phyloP scores from a whole-genome alignment of 2,888 invertebrate species.

The Chloroclysta siterata region DNA sequence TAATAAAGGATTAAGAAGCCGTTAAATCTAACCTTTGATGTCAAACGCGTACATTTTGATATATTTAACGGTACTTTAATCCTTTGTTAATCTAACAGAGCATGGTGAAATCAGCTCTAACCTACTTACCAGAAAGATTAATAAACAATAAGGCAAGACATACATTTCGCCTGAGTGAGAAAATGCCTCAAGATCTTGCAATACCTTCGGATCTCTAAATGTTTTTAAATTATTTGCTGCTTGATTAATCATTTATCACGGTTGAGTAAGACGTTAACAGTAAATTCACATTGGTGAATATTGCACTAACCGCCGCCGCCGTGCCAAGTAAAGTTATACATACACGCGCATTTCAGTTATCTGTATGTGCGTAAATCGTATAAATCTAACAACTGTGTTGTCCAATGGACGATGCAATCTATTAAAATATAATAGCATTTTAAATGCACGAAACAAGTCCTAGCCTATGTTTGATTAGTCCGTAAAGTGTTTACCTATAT shows the following conservation, averaged over 20 bases:
- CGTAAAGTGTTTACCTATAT: too few species aligned
- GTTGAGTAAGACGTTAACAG: not conserved
- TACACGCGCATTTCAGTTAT: not conserved
- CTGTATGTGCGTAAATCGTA: not conserved
- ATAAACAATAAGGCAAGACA: not conserved
- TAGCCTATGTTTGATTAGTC: too few species aligned
- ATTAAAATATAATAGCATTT: too few species aligned
- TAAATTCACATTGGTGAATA: not conserved
- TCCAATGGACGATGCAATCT: too few species aligned
- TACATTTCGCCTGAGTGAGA: not conserved
- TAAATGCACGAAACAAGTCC: too few species aligned
- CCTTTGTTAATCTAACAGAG: not conserved
- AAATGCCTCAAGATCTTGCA: not conserved
- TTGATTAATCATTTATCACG: not conserved
- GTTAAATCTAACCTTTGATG: too few species aligned
- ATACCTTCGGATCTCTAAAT: not conserved
- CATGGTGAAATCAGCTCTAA: too few species aligned
- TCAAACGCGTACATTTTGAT: too few species aligned
- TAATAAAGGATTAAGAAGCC: too few species aligned
- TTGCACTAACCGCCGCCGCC: not conserved
- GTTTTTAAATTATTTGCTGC: not conserved
- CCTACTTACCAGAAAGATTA: constrained; percentile 6
- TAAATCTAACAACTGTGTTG: not conserved
- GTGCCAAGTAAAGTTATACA: not conserved
- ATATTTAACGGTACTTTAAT: too few species aligned